phyloP scores from a whole-genome alignment of 2,888 invertebrate species.

The Physocephala rufipes region DNA sequence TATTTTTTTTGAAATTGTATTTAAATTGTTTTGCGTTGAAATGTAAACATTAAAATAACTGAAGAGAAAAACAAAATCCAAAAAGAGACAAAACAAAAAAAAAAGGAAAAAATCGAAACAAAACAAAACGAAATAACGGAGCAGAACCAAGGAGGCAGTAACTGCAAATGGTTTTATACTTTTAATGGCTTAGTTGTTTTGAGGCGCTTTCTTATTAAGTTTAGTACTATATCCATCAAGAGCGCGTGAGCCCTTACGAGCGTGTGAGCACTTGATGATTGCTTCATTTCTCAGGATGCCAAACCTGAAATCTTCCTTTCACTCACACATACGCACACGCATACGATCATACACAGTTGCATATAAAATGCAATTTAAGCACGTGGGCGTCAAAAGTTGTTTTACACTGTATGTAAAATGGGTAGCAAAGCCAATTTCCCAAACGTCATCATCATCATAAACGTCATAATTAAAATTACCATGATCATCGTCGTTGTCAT shows the following conservation, averaged over 20 bases:
- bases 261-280: not conserved
- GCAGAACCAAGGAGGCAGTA: slow-evolving; percentile 18
- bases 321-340: not conserved
- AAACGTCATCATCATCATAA: too few species aligned
- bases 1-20: slow-evolving; percentile 22
- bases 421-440: slow-evolving; percentile 24
- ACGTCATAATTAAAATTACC: too few species aligned
- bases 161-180: slow-evolving; percentile 20
- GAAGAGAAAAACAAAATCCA: slow-evolving; percentile 30
- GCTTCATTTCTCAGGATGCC: slow-evolving; percentile 28
- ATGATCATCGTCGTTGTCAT: too few species aligned
- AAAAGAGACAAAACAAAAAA: not conserved
- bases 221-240: not conserved
- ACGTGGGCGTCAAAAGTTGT: slow-evolving; percentile 36
- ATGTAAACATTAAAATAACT: not conserved
- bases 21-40: too few species aligned
- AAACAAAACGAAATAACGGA: slow-evolving; percentile 23
- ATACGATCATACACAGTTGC: not conserved
- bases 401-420: slow-evolving; percentile 31
- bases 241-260: not conserved
- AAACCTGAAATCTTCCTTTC: slow-evolving; percentile 35
- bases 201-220: too few species aligned
- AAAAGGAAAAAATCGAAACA: not conserved
- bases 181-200: not conserved
- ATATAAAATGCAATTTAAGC: slow-evolving; percentile 3